phyloP scores from a whole-genome alignment of 2,888 invertebrate species.

The Pyralis farinalis region DNA sequence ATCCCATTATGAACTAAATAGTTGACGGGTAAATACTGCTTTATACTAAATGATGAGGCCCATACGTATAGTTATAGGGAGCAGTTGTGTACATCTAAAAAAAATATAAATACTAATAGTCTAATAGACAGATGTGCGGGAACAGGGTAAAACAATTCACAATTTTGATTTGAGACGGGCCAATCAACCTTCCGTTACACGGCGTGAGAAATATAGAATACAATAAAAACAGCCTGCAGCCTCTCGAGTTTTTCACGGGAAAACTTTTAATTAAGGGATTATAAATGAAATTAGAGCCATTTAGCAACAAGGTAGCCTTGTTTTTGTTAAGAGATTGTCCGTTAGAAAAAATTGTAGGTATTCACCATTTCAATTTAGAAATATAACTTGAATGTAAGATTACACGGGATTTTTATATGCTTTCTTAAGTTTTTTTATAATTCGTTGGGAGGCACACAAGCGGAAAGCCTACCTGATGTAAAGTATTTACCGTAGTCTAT shows the following conservation, averaged over 20 bases:
- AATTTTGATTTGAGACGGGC: conserved; percentile 71
- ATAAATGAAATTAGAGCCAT: conserved; percentile 77
- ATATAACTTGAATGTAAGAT: too few relatives aligned
- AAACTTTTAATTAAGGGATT: conserved; percentile 80
- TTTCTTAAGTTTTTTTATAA: too few relatives aligned
- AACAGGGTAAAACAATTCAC: conserved; percentile 73
- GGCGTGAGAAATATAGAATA: conserved; percentile 72
- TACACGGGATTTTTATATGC: too few relatives aligned
- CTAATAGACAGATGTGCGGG: conserved; percentile 65
- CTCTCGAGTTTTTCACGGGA: conserved; percentile 54
- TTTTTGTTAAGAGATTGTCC: conserved; percentile 51
- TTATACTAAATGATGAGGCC: too few relatives aligned
- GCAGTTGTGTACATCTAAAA: too few relatives aligned
- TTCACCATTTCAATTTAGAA: too few relatives aligned
- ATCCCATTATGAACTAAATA: too few relatives aligned
- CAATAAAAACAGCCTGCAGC: conserved; percentile 71
- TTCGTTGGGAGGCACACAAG: too few relatives aligned
- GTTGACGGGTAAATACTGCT: too few relatives aligned
- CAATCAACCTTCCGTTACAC: conserved; percentile 79
- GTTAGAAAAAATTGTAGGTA: conserved; percentile 43
- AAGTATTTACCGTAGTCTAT: too few relatives aligned
- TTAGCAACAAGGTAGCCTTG: conserved; percentile 65
- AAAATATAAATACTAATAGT: conserved; percentile 54
- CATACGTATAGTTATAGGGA: too few relatives aligned
- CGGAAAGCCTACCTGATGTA: too few relatives aligned